Conservation (phyloP, 2,888 invertebrate genomes). For the Hyppa rectilinea region DNA sequence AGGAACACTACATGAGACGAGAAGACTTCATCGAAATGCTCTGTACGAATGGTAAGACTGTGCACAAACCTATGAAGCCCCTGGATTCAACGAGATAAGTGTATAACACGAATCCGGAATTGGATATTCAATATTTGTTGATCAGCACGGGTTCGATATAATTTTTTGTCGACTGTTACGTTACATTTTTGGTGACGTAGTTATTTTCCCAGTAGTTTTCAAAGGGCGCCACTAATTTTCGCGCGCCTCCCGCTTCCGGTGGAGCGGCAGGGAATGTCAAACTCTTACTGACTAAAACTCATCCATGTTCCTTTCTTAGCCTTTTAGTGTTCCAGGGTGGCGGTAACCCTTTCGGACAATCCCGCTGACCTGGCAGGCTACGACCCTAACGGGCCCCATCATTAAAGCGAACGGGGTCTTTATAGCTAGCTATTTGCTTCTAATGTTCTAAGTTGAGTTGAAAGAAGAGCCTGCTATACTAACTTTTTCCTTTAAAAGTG, state of each 20-base stretch:
- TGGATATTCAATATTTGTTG: neutral
- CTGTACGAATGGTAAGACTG: conserved; percentile 45
- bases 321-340: too few species aligned
- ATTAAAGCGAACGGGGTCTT: too few species aligned
- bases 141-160: neutral
- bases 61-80: neutral
- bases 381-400: too few species aligned
- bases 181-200: neutral
- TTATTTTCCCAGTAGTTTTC: neutral
- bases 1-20: conserved; percentile 73
- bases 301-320: too few species aligned
- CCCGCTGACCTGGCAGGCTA: too few species aligned
- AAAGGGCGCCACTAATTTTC: neutral
- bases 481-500: neutral
- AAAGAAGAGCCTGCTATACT: neutral
- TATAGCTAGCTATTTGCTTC: too few species aligned
- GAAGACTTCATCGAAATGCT: conserved; percentile 86
- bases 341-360: too few species aligned
- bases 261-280: too few species aligned
- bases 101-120: neutral
- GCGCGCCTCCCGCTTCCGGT: too few species aligned
- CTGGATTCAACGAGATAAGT: neutral
- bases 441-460: neutral
- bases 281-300: too few species aligned
- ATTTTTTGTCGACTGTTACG: neutral